Evolutionary conservation across 2,888 invertebrate genomes (phyloP).

Genomic region (Brenthis ino): DNA sequence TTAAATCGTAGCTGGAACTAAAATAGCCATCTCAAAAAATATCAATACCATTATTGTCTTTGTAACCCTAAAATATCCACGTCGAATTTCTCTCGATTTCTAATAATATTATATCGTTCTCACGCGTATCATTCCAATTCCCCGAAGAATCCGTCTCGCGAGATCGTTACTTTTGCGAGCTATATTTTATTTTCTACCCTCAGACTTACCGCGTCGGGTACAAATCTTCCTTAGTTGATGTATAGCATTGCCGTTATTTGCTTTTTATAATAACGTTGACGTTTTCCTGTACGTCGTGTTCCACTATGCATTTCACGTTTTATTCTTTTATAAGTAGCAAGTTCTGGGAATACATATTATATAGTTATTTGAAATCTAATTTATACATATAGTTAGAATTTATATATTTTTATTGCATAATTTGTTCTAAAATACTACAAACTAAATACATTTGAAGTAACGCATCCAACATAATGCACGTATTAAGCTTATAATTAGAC

Average conservation of each 20-base stretch:
- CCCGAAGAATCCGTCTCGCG: neutral
- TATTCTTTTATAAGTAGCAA: neutral
- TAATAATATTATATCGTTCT: conserved; percentile 1
- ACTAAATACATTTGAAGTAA: neutral
- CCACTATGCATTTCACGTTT: neutral
- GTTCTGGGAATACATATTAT: too few relatives aligned
- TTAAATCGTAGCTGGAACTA: too few relatives aligned
- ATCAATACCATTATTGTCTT: neutral
- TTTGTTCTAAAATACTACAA: neutral
- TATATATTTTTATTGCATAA: too few relatives aligned
- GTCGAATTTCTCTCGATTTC: neutral
- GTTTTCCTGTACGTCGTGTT: neutral
- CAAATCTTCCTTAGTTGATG: conserved; percentile 20
- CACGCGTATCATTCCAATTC: neutral
- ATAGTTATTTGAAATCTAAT: too few relatives aligned
- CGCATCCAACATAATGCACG: neutral
- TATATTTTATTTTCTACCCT: conserved; percentile 12
- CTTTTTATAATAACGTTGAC: neutral
- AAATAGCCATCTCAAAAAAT: too few relatives aligned
- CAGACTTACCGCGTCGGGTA: conserved; percentile 7
- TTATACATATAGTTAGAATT: too few relatives aligned
- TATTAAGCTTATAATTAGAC: conserved; percentile 9
- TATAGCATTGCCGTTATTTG: conserved; percentile 16
- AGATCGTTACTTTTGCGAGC: neutral
- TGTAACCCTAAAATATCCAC: neutral